phyloP scores from a whole-genome alignment of 2,113 vertebrate genomes.

The Tursiops truncatus region DNA sequence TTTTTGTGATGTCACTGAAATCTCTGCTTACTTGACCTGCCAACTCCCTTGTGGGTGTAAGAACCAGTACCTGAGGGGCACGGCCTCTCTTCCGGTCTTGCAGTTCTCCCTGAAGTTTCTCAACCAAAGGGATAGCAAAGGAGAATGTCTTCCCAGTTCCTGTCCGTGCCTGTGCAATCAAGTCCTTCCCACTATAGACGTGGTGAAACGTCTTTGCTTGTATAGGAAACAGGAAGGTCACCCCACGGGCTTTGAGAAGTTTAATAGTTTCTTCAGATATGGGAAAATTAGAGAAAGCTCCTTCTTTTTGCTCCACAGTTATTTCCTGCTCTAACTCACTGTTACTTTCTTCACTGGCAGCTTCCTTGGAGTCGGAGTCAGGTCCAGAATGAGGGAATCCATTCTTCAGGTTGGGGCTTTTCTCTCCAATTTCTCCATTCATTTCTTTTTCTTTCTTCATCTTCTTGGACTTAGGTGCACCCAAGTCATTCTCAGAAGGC shows the following conservation, averaged over 20 bases:
- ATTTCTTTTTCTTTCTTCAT: slow-evolving; percentile 36
- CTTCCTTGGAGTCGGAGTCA: slow-evolving; percentile 70
- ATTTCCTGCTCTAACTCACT: slow-evolving; percentile 79
- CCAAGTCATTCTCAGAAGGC: slow-evolving; percentile 42
- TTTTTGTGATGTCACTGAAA: slow-evolving; percentile 92
- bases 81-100: slow-evolving; percentile 86
- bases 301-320: slow-evolving; percentile 84
- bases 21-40: slow-evolving; percentile 96
- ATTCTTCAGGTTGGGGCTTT: slow-evolving; percentile 34
- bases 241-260: slow-evolving; percentile 90
- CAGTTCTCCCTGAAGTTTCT: slow-evolving; percentile 87
- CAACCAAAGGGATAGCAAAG: slow-evolving; percentile 94
- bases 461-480: slow-evolving; percentile 79
- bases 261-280: slow-evolving; percentile 83
- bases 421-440: slow-evolving; percentile 60
- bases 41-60: slow-evolving; percentile 95
- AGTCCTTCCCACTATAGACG: slow-evolving; percentile 92
- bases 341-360: slow-evolving; percentile 58
- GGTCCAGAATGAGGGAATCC: slow-evolving; percentile 55
- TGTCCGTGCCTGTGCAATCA: slow-evolving; percentile 95
- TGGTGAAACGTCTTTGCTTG: slow-evolving; percentile 93
- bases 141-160: slow-evolving; percentile 98
- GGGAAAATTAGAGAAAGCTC: slow-evolving; percentile 85
- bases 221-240: slow-evolving; percentile 95
- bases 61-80: slow-evolving; percentile 94